These are phyloP conservation scores for Drosophila colorata DNA, from an alignment of 2,888 invertebrate genomes.

Conservation along the genomic window DNA sequence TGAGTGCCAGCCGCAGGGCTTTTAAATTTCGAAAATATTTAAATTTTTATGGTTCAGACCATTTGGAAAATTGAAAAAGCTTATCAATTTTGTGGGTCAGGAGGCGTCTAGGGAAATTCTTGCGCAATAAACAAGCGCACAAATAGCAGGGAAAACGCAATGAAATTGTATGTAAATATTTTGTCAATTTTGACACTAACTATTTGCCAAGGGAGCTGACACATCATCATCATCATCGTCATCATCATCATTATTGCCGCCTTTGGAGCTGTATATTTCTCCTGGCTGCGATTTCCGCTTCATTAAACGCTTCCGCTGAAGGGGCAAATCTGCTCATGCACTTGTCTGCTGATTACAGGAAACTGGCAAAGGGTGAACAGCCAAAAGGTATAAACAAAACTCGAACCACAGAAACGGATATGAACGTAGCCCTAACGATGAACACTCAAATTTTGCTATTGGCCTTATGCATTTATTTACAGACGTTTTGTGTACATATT, in stretches of 20 bases:
- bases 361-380: constrained; percentile 58
- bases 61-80: constrained; percentile 76
- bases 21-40: constrained; percentile 76
- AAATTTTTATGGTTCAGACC: constrained; percentile 73
- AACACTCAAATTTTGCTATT: not conserved
- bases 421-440: not conserved
- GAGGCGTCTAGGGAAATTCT: constrained; percentile 2
- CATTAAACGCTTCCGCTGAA: constrained; percentile 75
- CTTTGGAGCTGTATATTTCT: constrained; percentile 39
- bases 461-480: not conserved
- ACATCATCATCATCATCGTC: constrained; percentile 30
- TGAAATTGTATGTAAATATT: constrained; percentile 72
- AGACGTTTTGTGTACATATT: not conserved
- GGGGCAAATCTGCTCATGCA: constrained; percentile 63
- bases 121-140: constrained; percentile 10
- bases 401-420: constrained; percentile 35
- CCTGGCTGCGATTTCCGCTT: constrained; percentile 71
- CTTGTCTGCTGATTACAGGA: constrained; percentile 62
- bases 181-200: constrained; percentile 69
- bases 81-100: constrained; percentile 36
- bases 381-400: constrained; percentile 41
- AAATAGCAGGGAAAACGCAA: constrained; percentile 37
- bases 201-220: constrained; percentile 61
- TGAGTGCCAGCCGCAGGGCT: constrained; percentile 52
- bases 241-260: constrained; percentile 23